A percentile compares a stretch with the other conserved stretches of the same genome.
These are phyloP conservation scores for Puffinus mauretanicus DNA, from an alignment of 2,113 vertebrate species.

Conservation along the genomic window DNA sequence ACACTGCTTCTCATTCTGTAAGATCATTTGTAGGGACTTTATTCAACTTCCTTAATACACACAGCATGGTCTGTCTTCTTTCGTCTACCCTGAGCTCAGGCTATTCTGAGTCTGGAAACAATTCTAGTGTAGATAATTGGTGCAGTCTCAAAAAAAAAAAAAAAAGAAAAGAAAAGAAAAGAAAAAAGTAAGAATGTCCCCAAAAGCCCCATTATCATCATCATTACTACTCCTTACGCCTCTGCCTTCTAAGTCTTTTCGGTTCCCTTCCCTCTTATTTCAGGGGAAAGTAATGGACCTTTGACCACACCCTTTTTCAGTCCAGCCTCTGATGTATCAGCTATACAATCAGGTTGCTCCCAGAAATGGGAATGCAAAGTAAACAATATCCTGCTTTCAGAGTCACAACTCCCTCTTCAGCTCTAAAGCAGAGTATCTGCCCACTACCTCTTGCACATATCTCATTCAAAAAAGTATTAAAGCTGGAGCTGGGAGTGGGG, in stretches of 20 bases:
- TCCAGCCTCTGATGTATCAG: background rate
- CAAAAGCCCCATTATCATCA: background rate
- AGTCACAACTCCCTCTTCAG: background rate
- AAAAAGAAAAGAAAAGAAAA: background rate
- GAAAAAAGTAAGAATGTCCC: background rate
- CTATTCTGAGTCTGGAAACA: background rate
- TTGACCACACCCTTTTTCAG: background rate
- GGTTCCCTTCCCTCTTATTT: background rate
- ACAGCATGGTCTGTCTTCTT: background rate
- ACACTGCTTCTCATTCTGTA: background rate
- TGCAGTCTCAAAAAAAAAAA: background rate
- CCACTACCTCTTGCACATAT: background rate
- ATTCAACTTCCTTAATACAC: background rate
- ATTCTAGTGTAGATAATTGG: background rate
- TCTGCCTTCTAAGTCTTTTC: background rate
- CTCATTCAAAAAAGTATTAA: background rate
- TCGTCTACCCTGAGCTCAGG: background rate
- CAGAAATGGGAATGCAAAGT: background rate
- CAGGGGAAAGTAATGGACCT: background rate
- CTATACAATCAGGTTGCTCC: background rate
- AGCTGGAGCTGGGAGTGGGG: background rate
- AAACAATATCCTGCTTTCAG: background rate
- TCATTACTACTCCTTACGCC: background rate
- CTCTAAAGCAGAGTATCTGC: background rate
- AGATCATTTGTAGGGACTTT: background rate